Evolutionary conservation across 2,113 vertebrate species (phyloP).

Genomic region (Tetrax tetrax): DNA sequence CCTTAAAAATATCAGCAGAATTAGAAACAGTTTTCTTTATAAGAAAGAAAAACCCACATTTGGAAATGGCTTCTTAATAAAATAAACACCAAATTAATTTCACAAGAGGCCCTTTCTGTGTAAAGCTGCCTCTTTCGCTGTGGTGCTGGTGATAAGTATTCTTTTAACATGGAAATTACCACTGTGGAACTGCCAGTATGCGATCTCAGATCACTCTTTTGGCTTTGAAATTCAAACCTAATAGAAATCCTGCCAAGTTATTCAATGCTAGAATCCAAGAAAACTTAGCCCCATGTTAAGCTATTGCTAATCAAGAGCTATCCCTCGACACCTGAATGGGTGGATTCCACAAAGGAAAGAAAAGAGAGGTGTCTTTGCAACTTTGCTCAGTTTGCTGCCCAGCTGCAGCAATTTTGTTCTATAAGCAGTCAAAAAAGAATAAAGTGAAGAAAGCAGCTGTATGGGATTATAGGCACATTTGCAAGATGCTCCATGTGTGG

Average conservation of each 20-base stretch:
- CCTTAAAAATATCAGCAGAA: background rate
- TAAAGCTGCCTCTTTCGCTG: conserved; percentile 72
- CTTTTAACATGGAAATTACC: conserved; percentile 78
- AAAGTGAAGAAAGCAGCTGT: conserved; percentile 74
- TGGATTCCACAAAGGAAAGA: conserved; percentile 59
- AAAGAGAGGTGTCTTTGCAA: conserved; percentile 42
- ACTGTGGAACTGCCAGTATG: conserved; percentile 75
- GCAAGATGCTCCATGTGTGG: conserved; percentile 72
- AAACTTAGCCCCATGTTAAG: conserved; percentile 65
- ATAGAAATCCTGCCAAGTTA: conserved; percentile 75
- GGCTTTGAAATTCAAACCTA: conserved; percentile 77
- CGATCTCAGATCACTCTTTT: conserved; percentile 77
- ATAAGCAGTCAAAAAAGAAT: conserved; percentile 64
- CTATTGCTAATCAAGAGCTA: conserved; percentile 61
- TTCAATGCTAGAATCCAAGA: conserved; percentile 71
- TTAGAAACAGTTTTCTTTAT: conserved; percentile 1
- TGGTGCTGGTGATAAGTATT: conserved; percentile 75
- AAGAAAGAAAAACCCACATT: background rate
- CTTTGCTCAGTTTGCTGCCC: conserved; percentile 66
- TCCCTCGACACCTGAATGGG: conserved; percentile 60
- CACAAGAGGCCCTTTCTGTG: conserved; percentile 72
- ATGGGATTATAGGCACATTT: conserved; percentile 72
- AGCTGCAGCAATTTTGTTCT: conserved; percentile 60
- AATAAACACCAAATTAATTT: conserved; percentile 75
- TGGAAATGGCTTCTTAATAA: conserved; percentile 68